These are phyloP conservation scores for Protosalanx chinensis DNA, from an alignment of 2,797 vertebrate genomes.

Conservation along the genomic window DNA sequence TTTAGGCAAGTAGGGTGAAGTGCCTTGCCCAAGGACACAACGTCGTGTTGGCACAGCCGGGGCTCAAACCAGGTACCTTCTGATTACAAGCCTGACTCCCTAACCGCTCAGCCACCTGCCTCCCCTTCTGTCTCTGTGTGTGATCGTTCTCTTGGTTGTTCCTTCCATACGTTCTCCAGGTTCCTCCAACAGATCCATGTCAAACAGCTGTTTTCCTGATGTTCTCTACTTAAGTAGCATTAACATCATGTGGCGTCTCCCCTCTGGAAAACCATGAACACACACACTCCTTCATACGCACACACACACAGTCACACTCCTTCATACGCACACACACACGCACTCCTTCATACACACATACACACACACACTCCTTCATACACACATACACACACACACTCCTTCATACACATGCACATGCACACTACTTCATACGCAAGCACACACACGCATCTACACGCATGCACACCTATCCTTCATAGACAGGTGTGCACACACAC, in stretches of 20 bases:
- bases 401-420: too few species aligned
- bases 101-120: too few species aligned
- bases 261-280: slow-evolving; percentile 36
- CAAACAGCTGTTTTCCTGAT: slow-evolving; percentile 32
- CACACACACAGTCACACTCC: slow-evolving; percentile 7
- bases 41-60: too few species aligned
- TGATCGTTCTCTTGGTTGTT: slow-evolving; percentile 14
- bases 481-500: too few species aligned
- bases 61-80: too few species aligned
- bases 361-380: slow-evolving; percentile 15
- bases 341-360: slow-evolving; percentile 13
- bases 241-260: slow-evolving; percentile 57
- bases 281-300: not conserved
- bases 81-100: too few species aligned
- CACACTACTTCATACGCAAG: too few species aligned
- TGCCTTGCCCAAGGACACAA: too few species aligned
- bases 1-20: too few species aligned
- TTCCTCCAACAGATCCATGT: slow-evolving; percentile 34
- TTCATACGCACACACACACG: not conserved
- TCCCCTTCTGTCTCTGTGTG: not conserved
- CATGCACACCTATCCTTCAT: too few species aligned
- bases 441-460: too few species aligned
- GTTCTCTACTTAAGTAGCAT: slow-evolving; percentile 38
- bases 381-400: slow-evolving; percentile 11
- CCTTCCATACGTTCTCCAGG: slow-evolving; percentile 39